phyloP scores from a whole-genome alignment of 2,888 invertebrate species.

The Octodonta nipae region DNA sequence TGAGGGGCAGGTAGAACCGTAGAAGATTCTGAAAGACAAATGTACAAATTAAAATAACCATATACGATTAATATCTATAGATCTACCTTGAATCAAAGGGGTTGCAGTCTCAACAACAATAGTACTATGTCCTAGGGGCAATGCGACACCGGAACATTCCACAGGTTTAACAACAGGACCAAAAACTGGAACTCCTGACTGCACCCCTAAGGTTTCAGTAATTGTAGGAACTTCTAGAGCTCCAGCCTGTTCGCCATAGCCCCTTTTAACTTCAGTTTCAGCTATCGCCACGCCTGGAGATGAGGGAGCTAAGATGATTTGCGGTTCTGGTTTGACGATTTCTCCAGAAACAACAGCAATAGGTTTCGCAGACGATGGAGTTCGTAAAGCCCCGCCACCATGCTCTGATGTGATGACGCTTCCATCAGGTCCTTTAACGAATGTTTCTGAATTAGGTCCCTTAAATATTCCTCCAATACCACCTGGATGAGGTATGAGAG shows the following conservation, averaged over 20 bases:
- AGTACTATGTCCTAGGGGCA: no score
- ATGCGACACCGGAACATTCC: no score
- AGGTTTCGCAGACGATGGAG: no score
- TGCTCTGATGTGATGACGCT: slow-evolving; percentile 29
- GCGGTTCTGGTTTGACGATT: background rate
- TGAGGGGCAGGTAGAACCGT: no score
- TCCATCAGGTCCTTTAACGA: slow-evolving; percentile 33
- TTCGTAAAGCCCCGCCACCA: slow-evolving; percentile 5
- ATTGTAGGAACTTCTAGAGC: background rate
- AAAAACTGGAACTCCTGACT: no score
- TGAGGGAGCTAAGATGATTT: background rate
- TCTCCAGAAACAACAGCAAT: background rate
- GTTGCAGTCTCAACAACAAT: no score
- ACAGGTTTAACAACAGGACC: no score
- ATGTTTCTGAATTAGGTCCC: slow-evolving; percentile 30
- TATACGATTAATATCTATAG: no score
- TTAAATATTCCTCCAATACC: slow-evolving; percentile 30
- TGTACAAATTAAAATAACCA: no score
- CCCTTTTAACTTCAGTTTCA: background rate
- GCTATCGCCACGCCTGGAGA: slow-evolving; percentile 15
- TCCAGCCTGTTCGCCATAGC: background rate
- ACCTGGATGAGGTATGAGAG: slow-evolving; percentile 24
- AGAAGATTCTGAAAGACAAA: no score
- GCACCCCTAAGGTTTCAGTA: no score
- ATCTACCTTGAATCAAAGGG: no score